phyloP scores from a whole-genome alignment of 2,888 invertebrate genomes.

The Orgyia antiqua region DNA sequence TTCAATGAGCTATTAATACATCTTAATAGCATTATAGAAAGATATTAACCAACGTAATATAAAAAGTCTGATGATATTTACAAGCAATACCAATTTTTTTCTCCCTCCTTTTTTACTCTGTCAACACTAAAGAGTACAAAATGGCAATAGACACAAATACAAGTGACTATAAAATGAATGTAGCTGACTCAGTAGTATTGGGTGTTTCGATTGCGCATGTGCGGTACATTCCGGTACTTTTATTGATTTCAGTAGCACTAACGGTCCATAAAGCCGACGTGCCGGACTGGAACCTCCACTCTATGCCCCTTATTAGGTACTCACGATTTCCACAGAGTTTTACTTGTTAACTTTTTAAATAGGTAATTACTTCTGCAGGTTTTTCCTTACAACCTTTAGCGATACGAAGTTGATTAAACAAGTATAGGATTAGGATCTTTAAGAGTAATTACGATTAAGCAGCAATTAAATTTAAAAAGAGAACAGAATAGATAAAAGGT shows the following conservation, averaged over 20 bases:
- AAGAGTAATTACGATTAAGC: slow-evolving; percentile 12
- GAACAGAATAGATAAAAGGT: too few relatives aligned
- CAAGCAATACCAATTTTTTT: slow-evolving; percentile 54
- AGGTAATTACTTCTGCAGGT: slow-evolving; percentile 33
- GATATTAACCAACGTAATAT: too few relatives aligned
- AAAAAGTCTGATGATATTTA: slow-evolving; percentile 48
- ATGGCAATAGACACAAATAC: slow-evolving; percentile 75
- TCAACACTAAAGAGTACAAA: slow-evolving; percentile 69
- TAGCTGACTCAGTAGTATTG: slow-evolving; percentile 70
- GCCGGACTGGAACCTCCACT: slow-evolving; percentile 67
- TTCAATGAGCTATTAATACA: too few relatives aligned
- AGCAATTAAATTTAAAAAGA: slow-evolving; percentile 8
- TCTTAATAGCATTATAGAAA: too few relatives aligned
- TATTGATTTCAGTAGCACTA: slow-evolving; percentile 85
- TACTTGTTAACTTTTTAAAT: slow-evolving; percentile 69
- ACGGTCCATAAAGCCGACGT: slow-evolving; percentile 78
- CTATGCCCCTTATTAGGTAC: slow-evolving; percentile 73
- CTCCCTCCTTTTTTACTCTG: slow-evolving; percentile 54
- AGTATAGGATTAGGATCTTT: slow-evolving; percentile 21
- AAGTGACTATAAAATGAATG: slow-evolving; percentile 76
- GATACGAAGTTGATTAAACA: slow-evolving; percentile 24
- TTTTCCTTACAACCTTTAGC: slow-evolving; percentile 20
- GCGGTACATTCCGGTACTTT: slow-evolving; percentile 80
- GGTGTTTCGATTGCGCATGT: slow-evolving; percentile 67
- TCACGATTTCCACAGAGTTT: slow-evolving; percentile 61